A percentile compares a stretch with the other conserved stretches of the same genome.
These are phyloP conservation scores for Mobula hypostoma DNA, from an alignment of 2,113 vertebrate species.

Conservation along the genomic window DNA sequence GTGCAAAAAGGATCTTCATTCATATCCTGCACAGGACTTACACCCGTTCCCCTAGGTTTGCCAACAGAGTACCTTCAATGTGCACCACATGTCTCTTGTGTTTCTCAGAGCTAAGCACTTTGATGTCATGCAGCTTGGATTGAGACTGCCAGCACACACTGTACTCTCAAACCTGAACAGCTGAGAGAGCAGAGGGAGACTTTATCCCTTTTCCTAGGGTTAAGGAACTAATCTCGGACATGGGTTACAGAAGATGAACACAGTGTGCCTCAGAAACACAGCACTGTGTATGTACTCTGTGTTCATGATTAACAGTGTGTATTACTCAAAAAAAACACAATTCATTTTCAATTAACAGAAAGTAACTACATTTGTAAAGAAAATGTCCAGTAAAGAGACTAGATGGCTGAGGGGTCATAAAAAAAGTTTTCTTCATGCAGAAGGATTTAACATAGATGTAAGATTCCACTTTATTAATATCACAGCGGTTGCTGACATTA, in stretches of 20 bases:
- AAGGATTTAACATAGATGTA: neutral
- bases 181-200: slow-evolving; percentile 35
- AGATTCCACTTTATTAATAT: neutral
- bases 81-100: neutral
- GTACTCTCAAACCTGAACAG: slow-evolving; percentile 31
- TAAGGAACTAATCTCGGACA: slow-evolving; percentile 29
- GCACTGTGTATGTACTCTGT: slow-evolving; percentile 27
- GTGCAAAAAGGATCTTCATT: neutral
- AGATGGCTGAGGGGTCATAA: neutral
- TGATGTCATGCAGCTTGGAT: slow-evolving; percentile 23
- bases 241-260: slow-evolving; percentile 34
- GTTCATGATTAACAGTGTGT: slow-evolving; percentile 22
- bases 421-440: neutral
- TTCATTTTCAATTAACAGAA: slow-evolving; percentile 15
- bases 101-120: slow-evolving; percentile 17
- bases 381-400: neutral
- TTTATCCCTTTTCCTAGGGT: slow-evolving; percentile 10
- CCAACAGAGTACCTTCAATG: neutral
- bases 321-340: neutral
- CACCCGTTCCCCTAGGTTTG: neutral
- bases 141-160: slow-evolving; percentile 32
- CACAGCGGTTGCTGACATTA: neutral
- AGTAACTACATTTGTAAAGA: neutral
- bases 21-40: neutral
- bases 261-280: slow-evolving; percentile 15